A percentile compares a stretch with the other conserved stretches of the same genome.
Evolutionary conservation across 2,797 vertebrate genomes (phyloP).

Genomic region (Tachyglossus aculeatus): DNA sequence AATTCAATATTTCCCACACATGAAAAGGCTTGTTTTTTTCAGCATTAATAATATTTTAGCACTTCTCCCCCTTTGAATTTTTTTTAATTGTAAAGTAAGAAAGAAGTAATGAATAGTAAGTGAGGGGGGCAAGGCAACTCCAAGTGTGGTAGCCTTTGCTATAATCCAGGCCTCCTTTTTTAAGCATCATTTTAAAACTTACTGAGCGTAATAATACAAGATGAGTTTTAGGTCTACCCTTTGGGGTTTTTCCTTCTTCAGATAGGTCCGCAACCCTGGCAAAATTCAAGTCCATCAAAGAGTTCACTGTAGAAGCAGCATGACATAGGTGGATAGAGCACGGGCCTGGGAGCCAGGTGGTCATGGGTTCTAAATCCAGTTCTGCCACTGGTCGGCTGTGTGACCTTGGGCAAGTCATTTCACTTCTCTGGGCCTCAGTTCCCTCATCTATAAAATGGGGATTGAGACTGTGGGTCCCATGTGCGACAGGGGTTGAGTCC

Average conservation of each 20-base stretch:
- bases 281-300: constrained; percentile 9
- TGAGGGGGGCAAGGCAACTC: not conserved
- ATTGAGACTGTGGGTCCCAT: too few species aligned
- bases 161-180: too few species aligned
- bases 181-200: constrained; percentile 1
- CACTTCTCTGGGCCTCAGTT: too few species aligned
- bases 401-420: too few species aligned
- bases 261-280: not conserved
- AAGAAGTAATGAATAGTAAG: not conserved
- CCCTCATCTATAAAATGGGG: too few species aligned
- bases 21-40: constrained; percentile 7
- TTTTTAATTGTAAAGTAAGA: constrained; percentile 48
- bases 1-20: constrained; percentile 32
- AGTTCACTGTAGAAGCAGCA: too few species aligned
- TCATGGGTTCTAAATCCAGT: too few species aligned
- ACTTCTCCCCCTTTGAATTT: not conserved
- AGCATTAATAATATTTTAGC: not conserved
- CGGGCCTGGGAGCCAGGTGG: too few species aligned
- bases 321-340: too few species aligned
- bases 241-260: not conserved
- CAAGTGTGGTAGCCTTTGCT: not conserved
- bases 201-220: not conserved
- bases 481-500: too few species aligned
- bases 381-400: too few species aligned
- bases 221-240: not conserved